Evolutionary conservation across 2,888 invertebrate species (phyloP), one percentile per base, ranked within the genome.

Genomic region (Epistrophella euchroma): DNA sequence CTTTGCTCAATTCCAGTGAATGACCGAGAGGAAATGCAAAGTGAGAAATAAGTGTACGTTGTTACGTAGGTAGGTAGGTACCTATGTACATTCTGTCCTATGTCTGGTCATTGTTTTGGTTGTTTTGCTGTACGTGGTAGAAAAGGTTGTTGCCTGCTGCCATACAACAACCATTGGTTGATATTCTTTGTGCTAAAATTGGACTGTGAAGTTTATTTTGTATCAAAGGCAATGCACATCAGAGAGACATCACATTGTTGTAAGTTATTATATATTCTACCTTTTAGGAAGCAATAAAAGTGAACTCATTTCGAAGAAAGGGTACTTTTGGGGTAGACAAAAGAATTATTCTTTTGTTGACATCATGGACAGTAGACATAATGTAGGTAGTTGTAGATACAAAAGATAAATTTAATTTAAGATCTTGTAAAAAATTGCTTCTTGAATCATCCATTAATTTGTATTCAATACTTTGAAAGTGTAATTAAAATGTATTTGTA

Each of bases 171-270:
- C 4, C 22, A 32, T 17, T 32, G 0, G 45, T 17, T 17, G 7
- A 45, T 45, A 68, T 68, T 68, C 45, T 68, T 68, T 47, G 68
- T 47, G 50, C 52, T 68, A 68, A 68, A 68, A 68, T 37, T 68
- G 52, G 25, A 52, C 40, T 37, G 15, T 37, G 15, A 52, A 22
- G 68, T 68, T 68, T 52, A 32, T 25, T 68, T 50, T 52, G 3
- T 7, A n/a, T 37, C 17, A 52, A 68, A 68, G 19, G n/a, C 35
- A 47, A 19, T n/a, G 37, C n/a, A 52, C 37, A 22, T 11, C 22
- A 50, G n/a, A 22, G 19, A 35, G 32, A 47, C 13, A 15, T 35
- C 25, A 37, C 68, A 28, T 28, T 64, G 37, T 68, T 52, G 37
- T 35, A 37, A 10, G 19, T 13, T 6, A 5, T 5, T 5, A 28